A percentile compares a stretch with the other conserved stretches of the same genome.
Evolutionary conservation across 2,888 invertebrate species (phyloP).

Genomic region (Drosophila leonis): DNA sequence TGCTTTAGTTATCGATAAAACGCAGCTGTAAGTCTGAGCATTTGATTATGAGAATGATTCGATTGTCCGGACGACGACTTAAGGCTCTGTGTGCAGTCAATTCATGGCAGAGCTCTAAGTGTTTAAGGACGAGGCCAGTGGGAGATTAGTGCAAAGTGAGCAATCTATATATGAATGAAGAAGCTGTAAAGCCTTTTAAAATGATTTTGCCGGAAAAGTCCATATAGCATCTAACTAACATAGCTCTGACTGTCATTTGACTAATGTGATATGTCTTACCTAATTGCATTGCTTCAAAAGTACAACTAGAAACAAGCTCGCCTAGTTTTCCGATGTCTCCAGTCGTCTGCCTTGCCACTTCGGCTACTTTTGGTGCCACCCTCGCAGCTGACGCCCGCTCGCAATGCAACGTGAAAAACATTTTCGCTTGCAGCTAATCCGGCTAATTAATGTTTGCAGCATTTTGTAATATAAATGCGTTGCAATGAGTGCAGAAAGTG

Average conservation of each 20-base stretch:
- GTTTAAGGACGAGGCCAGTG: background rate
- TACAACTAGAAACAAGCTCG: background rate
- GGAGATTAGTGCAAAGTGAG: background rate
- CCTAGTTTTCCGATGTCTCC: background rate
- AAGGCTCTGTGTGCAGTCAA: no score
- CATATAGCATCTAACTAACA: background rate
- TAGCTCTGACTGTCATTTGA: background rate
- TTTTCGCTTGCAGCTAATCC: constrained; percentile 50
- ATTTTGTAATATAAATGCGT: constrained; percentile 60
- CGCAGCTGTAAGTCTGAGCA: no score
- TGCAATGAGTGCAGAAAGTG: constrained; percentile 44
- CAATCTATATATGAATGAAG: background rate
- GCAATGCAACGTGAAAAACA: constrained; percentile 53
- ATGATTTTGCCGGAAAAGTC: no score
- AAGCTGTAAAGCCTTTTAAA: no score
- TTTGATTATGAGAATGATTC: no score
- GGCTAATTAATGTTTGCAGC: constrained; percentile 65
- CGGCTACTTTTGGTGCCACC: background rate
- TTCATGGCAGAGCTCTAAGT: no score
- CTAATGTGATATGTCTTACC: background rate
- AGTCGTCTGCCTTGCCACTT: background rate
- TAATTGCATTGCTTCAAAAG: background rate
- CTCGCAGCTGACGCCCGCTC: constrained; percentile 19
- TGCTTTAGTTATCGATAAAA: no score
- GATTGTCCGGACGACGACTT: no score